A percentile compares a stretch with the other conserved stretches of the same genome.
Evolutionary conservation across 2,113 vertebrate species (phyloP).

Genomic region (Amblyornis subalaris): DNA sequence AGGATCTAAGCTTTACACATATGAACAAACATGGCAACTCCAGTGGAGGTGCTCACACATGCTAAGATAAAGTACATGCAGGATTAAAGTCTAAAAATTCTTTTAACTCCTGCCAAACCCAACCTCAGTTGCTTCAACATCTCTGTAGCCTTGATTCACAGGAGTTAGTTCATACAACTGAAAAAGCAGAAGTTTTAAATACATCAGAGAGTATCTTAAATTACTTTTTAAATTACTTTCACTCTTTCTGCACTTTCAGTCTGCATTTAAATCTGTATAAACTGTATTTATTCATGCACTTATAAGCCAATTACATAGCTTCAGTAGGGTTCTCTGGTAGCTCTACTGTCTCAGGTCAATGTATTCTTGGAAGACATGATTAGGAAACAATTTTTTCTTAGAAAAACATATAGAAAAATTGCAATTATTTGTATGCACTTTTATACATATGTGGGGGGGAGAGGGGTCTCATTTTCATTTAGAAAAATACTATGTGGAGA

Average conservation of each 20-base stretch:
- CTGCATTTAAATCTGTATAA: not conserved
- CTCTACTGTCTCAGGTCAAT: not conserved
- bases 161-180: not conserved
- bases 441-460: not conserved
- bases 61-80: not conserved
- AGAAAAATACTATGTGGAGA: not conserved
- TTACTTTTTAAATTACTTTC: not conserved
- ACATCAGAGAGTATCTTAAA: not conserved
- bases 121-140: not conserved
- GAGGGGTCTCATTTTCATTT: not conserved
- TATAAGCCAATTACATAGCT: not conserved
- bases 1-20: not conserved
- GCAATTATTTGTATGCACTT: not conserved
- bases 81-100: not conserved
- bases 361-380: not conserved
- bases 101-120: not conserved
- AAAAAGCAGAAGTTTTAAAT: not conserved
- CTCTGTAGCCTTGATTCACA: not conserved
- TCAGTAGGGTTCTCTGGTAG: not conserved
- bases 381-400: not conserved
- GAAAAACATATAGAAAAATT: not conserved
- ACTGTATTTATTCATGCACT: not conserved
- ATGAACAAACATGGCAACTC: not conserved
- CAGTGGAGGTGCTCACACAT: not conserved
- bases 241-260: not conserved